Evolutionary conservation across 92 coral and sea anemone genomes (phyloP).

Genomic region (Palythoa heliodiscus): DNA sequence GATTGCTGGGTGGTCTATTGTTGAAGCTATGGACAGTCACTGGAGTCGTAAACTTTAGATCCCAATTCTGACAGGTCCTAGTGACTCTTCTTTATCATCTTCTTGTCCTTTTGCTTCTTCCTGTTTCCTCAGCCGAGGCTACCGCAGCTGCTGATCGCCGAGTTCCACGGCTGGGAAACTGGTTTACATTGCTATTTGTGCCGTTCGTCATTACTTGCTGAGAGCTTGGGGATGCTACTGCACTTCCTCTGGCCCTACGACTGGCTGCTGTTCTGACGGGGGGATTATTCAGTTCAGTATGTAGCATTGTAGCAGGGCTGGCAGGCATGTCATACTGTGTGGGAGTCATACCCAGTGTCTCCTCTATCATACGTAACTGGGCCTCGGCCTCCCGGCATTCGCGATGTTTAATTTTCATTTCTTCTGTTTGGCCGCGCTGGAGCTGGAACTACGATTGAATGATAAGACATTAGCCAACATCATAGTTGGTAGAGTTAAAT

Average conservation of each 20-base stretch:
- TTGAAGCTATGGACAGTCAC: neutral
- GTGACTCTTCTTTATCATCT: conserved; percentile 30
- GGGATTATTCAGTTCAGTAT: conserved; percentile 85
- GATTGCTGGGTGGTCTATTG: too few species aligned
- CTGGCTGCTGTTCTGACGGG: conserved; percentile 69
- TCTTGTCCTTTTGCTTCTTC: conserved; percentile 74
- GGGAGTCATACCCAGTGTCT: conserved; percentile 98
- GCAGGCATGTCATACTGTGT: conserved; percentile 99
- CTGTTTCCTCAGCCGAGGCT: conserved; percentile 65
- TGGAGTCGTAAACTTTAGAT: neutral
- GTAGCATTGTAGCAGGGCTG: conserved; percentile 96
- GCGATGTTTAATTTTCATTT: conserved; percentile 90
- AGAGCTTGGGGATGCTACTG: conserved; percentile 54
- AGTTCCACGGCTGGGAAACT: conserved; percentile 58
- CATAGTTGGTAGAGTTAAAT: too few species aligned
- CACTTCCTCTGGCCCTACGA: conserved; percentile 67
- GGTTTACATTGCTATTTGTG: conserved; percentile 42
- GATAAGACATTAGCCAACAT: neutral
- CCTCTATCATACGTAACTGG: conserved; percentile 92
- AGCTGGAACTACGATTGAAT: conserved; percentile 65
- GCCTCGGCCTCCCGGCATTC: conserved; percentile 98
- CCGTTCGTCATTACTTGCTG: conserved; percentile 68
- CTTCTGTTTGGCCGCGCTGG: conserved; percentile 91
- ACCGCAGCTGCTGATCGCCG: conserved; percentile 67
- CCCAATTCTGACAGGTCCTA: neutral